Evolutionary conservation across 2,113 vertebrate species (phyloP).

Genomic region (Xenus cinereus): DNA sequence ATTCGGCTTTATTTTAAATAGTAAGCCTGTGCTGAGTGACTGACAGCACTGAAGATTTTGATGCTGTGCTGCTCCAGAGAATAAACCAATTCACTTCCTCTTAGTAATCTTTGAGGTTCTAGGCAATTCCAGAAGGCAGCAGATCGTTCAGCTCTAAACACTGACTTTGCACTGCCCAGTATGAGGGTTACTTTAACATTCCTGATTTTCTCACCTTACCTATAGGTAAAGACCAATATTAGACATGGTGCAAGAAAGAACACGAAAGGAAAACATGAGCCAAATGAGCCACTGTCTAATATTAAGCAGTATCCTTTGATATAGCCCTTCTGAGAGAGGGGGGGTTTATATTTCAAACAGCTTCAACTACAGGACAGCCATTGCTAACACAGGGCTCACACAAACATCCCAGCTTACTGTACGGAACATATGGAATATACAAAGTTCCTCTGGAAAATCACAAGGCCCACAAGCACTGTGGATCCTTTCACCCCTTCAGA

Average conservation of each 20-base stretch:
- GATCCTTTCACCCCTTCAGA: neutral
- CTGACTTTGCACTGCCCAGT: neutral
- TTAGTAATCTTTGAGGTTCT: neutral
- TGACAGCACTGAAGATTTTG: neutral
- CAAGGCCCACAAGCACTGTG: accelerated
- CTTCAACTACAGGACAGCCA: neutral
- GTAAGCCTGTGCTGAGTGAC: neutral
- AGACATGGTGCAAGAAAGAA: neutral
- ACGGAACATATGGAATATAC: accelerated
- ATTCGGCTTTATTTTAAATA: neutral
- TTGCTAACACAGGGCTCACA: neutral
- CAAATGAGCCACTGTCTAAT: neutral
- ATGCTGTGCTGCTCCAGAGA: neutral
- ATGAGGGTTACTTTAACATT: neutral
- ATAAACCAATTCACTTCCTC: neutral
- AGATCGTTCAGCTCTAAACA: neutral
- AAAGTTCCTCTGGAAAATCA: neutral
- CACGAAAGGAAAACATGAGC: accelerated
- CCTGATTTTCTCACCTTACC: neutral
- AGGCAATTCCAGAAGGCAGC: neutral
- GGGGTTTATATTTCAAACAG: neutral
- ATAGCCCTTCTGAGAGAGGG: neutral
- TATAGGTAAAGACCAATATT: neutral
- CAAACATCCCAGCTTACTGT: too few relatives aligned
- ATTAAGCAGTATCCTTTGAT: neutral